Conservation (phyloP, 2,113 vertebrate species). For the Scatophagus argus region DNA sequence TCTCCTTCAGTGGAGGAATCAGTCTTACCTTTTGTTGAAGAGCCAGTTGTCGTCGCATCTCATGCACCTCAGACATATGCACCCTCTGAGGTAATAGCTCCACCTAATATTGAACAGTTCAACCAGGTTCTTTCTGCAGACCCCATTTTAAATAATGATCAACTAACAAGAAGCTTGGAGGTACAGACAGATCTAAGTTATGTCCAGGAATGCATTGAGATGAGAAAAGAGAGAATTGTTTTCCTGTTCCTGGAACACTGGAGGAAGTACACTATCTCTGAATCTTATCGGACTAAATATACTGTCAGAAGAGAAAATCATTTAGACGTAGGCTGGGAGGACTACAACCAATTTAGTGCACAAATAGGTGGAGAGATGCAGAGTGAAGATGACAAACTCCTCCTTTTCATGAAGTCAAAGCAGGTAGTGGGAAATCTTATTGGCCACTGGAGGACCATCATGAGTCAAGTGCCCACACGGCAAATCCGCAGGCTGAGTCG, state of each 20-base stretch:
- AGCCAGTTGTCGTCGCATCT: conserved; percentile 73
- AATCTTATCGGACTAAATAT: conserved; percentile 80
- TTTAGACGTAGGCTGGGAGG: conserved; percentile 68
- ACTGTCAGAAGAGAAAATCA: conserved; percentile 58
- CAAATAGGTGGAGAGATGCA: conserved; percentile 57
- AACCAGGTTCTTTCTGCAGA: conserved; percentile 71
- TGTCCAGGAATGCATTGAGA: conserved; percentile 87
- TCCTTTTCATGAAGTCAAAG: conserved; percentile 91
- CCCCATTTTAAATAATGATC: conserved; percentile 80
- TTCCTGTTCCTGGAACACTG: conserved; percentile 96
- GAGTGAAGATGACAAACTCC: conserved; percentile 86
- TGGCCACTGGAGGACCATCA: conserved; percentile 91
- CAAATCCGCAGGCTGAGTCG: conserved; percentile 87
- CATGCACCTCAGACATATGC: conserved; percentile 70
- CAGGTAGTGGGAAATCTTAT: conserved; percentile 91
- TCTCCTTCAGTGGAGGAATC: conserved; percentile 58
- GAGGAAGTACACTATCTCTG: conserved; percentile 89
- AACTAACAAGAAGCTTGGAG: conserved; percentile 80
- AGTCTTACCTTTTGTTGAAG: conserved; percentile 69
- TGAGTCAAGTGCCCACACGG: conserved; percentile 87
- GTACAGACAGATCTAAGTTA: conserved; percentile 85
- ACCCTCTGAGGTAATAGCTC: conserved; percentile 59
- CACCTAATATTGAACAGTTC: conserved; percentile 71
- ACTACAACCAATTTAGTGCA: conserved; percentile 67
- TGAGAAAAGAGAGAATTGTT: conserved; percentile 91